Evolutionary conservation across 2,113 vertebrate genomes (phyloP).

Genomic region (Dryoscopus gambensis): DNA sequence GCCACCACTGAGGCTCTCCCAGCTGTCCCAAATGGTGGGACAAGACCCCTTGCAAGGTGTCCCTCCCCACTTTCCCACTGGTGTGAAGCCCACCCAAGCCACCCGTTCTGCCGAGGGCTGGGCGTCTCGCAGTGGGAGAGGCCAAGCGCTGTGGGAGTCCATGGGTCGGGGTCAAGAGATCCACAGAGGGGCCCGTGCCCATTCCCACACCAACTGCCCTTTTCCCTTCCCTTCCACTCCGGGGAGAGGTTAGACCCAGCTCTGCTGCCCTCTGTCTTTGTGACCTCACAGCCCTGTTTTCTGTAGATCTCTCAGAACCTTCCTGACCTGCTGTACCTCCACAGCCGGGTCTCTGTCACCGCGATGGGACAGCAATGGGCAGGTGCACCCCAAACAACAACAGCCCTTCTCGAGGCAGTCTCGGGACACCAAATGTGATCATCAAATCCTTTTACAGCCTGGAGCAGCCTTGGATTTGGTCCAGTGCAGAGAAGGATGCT

Average conservation of each 20-base stretch:
- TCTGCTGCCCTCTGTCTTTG: background rate
- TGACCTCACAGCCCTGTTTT: background rate
- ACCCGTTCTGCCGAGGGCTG: background rate
- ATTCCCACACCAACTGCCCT: accelerated
- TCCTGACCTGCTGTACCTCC: background rate
- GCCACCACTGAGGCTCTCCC: background rate
- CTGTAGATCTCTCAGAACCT: background rate
- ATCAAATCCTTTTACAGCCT: background rate
- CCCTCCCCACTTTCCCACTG: background rate
- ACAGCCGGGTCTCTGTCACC: accelerated
- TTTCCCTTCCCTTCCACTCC: background rate
- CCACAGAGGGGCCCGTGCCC: background rate
- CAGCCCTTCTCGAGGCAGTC: background rate
- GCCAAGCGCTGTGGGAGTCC: accelerated
- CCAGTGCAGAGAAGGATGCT: background rate
- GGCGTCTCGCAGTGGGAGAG: too few species aligned
- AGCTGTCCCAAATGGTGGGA: background rate
- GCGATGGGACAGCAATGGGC: accelerated
- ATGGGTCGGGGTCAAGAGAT: background rate
- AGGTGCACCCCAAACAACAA: background rate
- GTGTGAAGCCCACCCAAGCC: background rate
- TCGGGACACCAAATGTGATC: background rate
- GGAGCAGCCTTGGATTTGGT: background rate
- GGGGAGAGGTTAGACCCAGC: background rate
- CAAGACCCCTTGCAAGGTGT: too few species aligned